Evolutionary conservation across 2,113 vertebrate species (phyloP).

Genomic region (Eudyptes chrysolophus): DNA sequence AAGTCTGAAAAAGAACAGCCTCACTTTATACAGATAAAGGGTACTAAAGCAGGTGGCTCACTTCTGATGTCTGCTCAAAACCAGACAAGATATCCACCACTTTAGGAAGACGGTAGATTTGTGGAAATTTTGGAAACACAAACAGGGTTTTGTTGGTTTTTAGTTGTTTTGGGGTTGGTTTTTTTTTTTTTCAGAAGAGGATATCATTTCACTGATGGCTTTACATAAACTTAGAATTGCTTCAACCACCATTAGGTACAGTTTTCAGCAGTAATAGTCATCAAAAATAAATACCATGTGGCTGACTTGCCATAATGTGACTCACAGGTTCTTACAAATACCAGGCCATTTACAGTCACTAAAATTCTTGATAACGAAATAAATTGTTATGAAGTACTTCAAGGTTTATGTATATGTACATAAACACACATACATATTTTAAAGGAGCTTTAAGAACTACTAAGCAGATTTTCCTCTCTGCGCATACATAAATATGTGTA

Average conservation of each 20-base stretch:
- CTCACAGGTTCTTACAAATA: not conserved
- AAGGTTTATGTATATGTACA: accelerated
- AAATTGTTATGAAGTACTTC: not conserved
- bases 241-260: not conserved
- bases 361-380: not conserved
- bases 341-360: not conserved
- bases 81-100: accelerated
- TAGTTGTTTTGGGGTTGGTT: too few species aligned
- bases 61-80: not conserved
- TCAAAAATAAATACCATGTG: not conserved
- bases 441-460: not conserved
- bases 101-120: not conserved
- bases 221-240: not conserved
- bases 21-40: not conserved
- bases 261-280: not conserved
- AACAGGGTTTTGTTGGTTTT: not conserved
- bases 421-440: accelerated
- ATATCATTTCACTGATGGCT: accelerated
- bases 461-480: not conserved
- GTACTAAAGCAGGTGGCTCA: not conserved
- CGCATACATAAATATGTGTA: accelerated
- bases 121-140: not conserved
- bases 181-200: accelerated
- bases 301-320: not conserved
- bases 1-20: not conserved